Conservation (phyloP, 2,797 vertebrate species). For the Benthosema pterotum region DNA sequence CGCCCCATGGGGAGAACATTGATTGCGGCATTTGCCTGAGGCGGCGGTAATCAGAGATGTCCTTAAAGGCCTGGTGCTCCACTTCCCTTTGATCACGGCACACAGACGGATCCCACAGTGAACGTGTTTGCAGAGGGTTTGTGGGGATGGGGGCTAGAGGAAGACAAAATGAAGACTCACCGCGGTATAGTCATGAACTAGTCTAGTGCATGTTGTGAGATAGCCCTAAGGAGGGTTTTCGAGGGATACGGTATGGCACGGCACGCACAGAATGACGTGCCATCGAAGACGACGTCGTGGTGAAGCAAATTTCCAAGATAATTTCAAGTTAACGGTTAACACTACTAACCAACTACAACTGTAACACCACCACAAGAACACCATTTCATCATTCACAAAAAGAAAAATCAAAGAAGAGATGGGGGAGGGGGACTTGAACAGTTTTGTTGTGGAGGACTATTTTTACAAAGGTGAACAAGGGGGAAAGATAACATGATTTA, state of each 20-base stretch:
- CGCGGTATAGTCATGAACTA: slow-evolving; percentile 4
- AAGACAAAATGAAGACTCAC: slow-evolving; percentile 53
- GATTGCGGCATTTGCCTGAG: slow-evolving; percentile 49
- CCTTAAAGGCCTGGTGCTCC: slow-evolving; percentile 50
- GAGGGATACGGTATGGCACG: slow-evolving; percentile 54
- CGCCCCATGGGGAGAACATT: slow-evolving; percentile 32
- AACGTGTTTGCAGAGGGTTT: not conserved
- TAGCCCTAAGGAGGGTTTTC: slow-evolving; percentile 54
- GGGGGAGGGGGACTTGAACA: too few relatives aligned
- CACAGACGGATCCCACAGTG: slow-evolving; percentile 50
- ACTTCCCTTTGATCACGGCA: slow-evolving; percentile 62
- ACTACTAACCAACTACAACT: too few relatives aligned
- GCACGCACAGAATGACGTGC: slow-evolving; percentile 50
- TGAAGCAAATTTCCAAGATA: slow-evolving; percentile 38
- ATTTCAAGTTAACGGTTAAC: too few relatives aligned
- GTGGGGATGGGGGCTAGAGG: not conserved
- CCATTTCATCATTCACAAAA: too few relatives aligned
- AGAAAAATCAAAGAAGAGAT: too few relatives aligned
- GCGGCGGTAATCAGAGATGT: slow-evolving; percentile 64
- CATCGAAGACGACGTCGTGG: slow-evolving; percentile 20
- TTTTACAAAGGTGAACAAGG: too few relatives aligned
- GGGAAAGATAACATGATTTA: too few relatives aligned
- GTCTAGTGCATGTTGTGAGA: slow-evolving; percentile 50
- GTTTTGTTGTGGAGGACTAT: too few relatives aligned
- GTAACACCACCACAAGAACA: too few relatives aligned